Base-by-base conservation (phyloP, 37 sponge, comb jelly and placozoan species). In the Crambe crambe region DNA sequence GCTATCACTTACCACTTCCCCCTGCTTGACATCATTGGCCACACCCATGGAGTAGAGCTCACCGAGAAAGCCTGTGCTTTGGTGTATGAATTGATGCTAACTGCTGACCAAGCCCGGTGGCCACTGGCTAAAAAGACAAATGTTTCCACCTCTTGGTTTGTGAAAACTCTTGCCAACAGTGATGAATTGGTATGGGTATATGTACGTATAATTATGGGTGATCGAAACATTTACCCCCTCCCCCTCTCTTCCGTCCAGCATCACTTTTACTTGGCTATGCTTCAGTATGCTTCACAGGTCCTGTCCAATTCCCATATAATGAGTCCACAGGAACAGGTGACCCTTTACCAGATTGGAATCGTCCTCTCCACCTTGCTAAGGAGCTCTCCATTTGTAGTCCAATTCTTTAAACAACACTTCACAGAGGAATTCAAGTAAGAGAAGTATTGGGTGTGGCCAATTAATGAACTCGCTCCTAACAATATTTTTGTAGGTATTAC, bases 401-500 rank as follows among this genome's bases (percentile, higher is more conserved):
- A 62, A 29, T 43, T 61, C 42, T 66, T 83, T 36, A 44, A 68
- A 6, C 20, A 37, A 63, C 10, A 83, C 64, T 65, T 74, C 65
- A 54, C 67, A 41, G 83, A 83, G 36, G 83, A 83, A 23, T 74
- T 83, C 75, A 83, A 68, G 83, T 75, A 42, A 29, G 20, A 36
- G 37, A 35, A 36, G 31, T 37, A 29, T 36, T 31, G 69, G 69
- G 9, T 34, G 69, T 34, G 38, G 15, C 18, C 63, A 20, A 8
- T 61, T 68, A 68, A 31, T 25, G 6, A 36, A 25, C 20, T 18
- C 32, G 31, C 32, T 9, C 4, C 32, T 37, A 37, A 20, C 12
- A n/a, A 36, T 37, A 36, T 36, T 36, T 36, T 1, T 38, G 43
- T 76, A 84, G 85, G 59, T 84, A 84, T 54, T 75, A 35, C 70